Evolutionary conservation across 2,797 vertebrate species (phyloP).

Genomic region (Toxotes lorentzi): DNA sequence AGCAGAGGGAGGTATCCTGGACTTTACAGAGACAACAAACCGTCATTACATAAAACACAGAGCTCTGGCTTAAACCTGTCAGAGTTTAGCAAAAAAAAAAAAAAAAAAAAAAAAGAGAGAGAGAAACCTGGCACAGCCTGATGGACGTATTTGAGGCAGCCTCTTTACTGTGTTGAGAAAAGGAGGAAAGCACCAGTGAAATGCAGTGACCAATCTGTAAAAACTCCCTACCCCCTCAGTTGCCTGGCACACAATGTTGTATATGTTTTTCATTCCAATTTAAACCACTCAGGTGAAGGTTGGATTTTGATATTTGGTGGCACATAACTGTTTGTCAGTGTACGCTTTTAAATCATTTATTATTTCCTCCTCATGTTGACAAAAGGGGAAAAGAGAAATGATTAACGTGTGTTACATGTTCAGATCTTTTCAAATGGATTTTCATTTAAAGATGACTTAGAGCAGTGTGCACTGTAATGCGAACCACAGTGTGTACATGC

Average conservation of each 20-base stretch:
- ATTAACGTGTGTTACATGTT: neutral
- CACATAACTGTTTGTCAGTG: neutral
- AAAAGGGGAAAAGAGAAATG: neutral
- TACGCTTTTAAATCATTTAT: neutral
- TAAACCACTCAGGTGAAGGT: neutral
- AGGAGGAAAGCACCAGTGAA: conserved; percentile 14
- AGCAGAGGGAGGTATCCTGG: neutral
- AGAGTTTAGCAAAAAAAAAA: neutral
- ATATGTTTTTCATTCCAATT: no score
- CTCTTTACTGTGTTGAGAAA: neutral
- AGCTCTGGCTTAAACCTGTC: neutral
- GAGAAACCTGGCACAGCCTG: neutral
- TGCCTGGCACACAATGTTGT: neutral
- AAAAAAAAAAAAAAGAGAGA: no score
- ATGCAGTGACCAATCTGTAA: neutral
- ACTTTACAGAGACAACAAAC: neutral
- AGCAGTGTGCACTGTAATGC: neutral
- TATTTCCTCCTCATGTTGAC: neutral
- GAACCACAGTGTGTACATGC: neutral
- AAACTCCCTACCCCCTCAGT: neutral
- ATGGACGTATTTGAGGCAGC: neutral
- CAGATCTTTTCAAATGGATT: neutral
- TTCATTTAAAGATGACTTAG: neutral
- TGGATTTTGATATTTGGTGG: neutral
- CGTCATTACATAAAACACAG: conserved; percentile 1